phyloP scores from a whole-genome alignment of 2,113 vertebrate species.

The Colistium nudipinnis region DNA sequence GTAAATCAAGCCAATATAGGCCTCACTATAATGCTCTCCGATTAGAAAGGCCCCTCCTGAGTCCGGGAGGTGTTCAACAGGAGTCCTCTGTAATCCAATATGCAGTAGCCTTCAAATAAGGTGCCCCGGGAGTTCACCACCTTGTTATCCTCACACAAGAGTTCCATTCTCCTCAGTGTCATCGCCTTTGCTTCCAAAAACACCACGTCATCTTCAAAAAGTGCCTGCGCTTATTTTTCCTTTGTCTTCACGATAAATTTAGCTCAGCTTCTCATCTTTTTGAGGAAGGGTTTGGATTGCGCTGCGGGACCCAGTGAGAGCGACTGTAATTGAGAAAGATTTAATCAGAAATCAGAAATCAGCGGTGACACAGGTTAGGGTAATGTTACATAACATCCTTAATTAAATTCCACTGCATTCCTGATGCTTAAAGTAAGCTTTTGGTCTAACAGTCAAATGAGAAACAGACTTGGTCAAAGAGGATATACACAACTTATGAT shows the following conservation, averaged over 20 bases:
- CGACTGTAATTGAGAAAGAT: neutral
- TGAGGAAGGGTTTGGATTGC: slow-evolving; percentile 4
- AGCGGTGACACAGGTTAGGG: neutral
- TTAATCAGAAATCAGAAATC: neutral
- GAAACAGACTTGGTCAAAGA: slow-evolving; percentile 1
- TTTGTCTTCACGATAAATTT: slow-evolving; percentile 26
- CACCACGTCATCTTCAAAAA: slow-evolving; percentile 29
- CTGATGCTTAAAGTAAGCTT: neutral
- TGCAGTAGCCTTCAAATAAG: slow-evolving; percentile 74
- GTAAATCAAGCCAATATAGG: slow-evolving; percentile 29
- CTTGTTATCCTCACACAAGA: slow-evolving; percentile 61
- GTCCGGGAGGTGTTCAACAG: slow-evolving; percentile 56
- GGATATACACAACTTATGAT: neutral
- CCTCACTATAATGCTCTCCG: slow-evolving; percentile 41
- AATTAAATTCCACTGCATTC: neutral
- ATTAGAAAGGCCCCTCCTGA: slow-evolving; percentile 48
- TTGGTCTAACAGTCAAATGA: neutral
- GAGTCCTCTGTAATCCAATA: slow-evolving; percentile 61
- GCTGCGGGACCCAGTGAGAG: neutral
- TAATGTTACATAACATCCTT: neutral
- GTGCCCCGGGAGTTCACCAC: slow-evolving; percentile 52
- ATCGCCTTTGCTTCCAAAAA: slow-evolving; percentile 43
- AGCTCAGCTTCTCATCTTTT: slow-evolving; percentile 7
- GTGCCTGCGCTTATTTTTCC: slow-evolving; percentile 30
- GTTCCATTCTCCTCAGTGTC: slow-evolving; percentile 54